Evolutionary conservation across 2,888 invertebrate species (phyloP), one percentile per base, ranked within the genome.

Genomic region (Agonopterix arenella): DNA sequence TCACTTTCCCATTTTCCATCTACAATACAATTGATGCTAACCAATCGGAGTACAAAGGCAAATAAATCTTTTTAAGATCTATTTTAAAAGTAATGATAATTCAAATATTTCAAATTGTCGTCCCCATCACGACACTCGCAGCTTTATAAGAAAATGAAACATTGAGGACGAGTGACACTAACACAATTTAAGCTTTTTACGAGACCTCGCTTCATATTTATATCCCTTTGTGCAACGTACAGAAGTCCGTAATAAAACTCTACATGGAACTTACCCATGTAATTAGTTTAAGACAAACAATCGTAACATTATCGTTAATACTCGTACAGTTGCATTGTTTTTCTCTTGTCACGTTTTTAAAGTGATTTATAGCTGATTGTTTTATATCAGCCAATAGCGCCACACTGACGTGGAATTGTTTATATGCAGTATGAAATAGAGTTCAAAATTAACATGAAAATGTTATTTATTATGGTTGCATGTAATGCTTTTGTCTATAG

Each of bases 281-380:
- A n/a, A 40, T 40, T 40, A 13, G 43, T 59, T 57, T 53, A 53
- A 60, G 48, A 55, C 56, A 62, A 59, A 59, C 61, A 61, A 64
- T 63, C 57, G 62, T 56, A 54, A 44, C 46, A 54, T 57, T 52
- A 58, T 58, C 54, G 46, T 50, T 53, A 28, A 52, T 55, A 28
- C 11, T 45, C 38, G 28, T 28, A 28, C 28, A 52, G 56, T 53
- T n/a, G 10, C 44, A 50, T 54, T 52, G 52, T 59, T 61, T 54
- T 56, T 55, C 28, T 51, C 56, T 52, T 60, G 59, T 59, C 64
- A 64, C 66, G 55, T 51, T 58, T 58, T 53, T 60, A 55, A 57
- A 42, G 59, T 64, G 60, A 65, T 61, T 69, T 65, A 61, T 65
- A 48, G 57, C 57, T 59, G 60, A 68, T 68, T 70, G 65, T 70